Evolutionary conservation across 2,797 vertebrate genomes (phyloP).

Genomic region (Hydrophis major): DNA sequence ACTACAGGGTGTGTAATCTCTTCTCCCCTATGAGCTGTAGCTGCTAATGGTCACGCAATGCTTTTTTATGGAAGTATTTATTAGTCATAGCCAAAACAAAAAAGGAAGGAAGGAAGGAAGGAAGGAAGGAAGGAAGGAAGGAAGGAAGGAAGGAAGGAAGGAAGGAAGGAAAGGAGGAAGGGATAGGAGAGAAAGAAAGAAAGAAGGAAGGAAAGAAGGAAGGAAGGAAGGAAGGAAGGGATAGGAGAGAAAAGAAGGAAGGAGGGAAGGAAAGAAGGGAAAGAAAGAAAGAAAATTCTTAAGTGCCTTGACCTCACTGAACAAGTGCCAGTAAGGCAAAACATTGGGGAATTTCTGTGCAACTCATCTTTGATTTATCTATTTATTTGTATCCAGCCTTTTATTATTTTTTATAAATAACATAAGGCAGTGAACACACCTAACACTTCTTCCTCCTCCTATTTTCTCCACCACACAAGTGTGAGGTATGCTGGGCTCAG

Average conservation of each 20-base stretch:
- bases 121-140: too few species aligned
- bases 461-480: not conserved
- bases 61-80: not conserved
- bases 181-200: too few species aligned
- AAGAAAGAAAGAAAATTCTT: not conserved
- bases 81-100: not conserved
- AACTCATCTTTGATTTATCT: not conserved
- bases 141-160: too few species aligned
- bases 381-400: not conserved
- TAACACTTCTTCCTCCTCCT: not conserved
- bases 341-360: not conserved
- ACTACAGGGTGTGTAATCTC: not conserved
- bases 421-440: not conserved
- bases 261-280: too few species aligned
- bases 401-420: not conserved
- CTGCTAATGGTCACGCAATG: not conserved
- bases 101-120: too few species aligned
- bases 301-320: not conserved
- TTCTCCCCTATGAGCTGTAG: not conserved
- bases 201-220: fast-evolving
- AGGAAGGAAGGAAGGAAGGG: fast-evolving
- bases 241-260: too few species aligned
- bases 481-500: not conserved
- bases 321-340: not conserved
- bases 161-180: too few species aligned